These are phyloP conservation scores for Lethenteron camtschaticum DNA, from an alignment of 2,113 vertebrate species.

Conservation along the genomic window DNA sequence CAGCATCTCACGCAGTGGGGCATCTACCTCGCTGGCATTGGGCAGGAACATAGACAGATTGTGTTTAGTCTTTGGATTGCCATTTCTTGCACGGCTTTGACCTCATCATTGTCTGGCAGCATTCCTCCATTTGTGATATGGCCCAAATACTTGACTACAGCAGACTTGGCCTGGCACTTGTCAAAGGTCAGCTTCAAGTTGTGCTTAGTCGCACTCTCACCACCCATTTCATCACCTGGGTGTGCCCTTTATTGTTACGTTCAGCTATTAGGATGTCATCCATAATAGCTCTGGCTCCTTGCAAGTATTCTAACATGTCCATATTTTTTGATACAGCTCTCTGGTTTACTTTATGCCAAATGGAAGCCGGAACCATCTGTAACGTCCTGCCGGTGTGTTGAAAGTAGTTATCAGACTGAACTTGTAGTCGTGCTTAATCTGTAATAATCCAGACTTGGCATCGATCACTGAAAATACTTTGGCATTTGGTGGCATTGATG, in stretches of 20 bases:
- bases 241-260: neutral
- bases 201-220: neutral
- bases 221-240: neutral
- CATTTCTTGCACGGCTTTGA: neutral
- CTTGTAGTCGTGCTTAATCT: conserved; percentile 1
- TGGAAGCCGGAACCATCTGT: conserved; percentile 4
- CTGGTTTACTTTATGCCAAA: neutral
- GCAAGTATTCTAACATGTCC: conserved; percentile 1
- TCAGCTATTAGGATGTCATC: conserved; percentile 2
- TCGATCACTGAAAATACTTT: conserved; percentile 5
- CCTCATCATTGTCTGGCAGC: neutral
- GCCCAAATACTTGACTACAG: neutral
- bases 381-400: neutral
- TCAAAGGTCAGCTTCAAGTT: conserved; percentile 1
- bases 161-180: neutral
- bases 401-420: neutral
- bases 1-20: neutral
- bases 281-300: conserved; percentile 4
- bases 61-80: conserved; percentile 1
- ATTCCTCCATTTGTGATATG: neutral
- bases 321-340: neutral
- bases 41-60: neutral
- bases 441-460: neutral
- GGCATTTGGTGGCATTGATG: neutral
- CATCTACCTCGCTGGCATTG: neutral